Percentiles rank a stretch among this genome's conserved stretches.
phyloP scores from a whole-genome alignment of 2,113 vertebrate genomes.

The Phalacrocorax carbo region DNA sequence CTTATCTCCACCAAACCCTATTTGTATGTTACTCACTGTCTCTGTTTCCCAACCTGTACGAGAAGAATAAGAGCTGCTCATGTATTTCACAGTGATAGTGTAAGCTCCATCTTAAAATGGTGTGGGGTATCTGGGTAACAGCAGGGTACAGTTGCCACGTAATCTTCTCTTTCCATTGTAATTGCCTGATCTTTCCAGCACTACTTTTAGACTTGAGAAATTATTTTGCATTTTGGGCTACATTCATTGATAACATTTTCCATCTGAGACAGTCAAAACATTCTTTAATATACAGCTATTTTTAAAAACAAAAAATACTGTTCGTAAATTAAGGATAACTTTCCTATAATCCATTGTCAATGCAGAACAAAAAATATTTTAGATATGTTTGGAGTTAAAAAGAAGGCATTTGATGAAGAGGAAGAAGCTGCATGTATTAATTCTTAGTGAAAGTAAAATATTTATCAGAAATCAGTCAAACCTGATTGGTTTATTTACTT shows the following conservation, averaged over 20 bases:
- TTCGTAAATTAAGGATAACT: not conserved
- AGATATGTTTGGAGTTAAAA: not conserved
- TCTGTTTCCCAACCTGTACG: not conserved
- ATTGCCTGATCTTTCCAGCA: not conserved
- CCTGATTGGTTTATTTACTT: not conserved
- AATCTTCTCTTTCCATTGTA: not conserved
- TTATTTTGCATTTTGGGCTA: not conserved
- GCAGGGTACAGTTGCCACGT: not conserved
- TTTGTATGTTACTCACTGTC: not conserved
- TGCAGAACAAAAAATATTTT: not conserved
- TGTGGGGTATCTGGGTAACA: not conserved
- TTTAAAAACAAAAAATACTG: not conserved
- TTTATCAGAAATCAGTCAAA: not conserved
- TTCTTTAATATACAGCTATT: not conserved
- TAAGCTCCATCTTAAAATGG: not conserved
- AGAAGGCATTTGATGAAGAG: not conserved
- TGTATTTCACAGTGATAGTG: accelerated
- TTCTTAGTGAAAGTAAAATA: not conserved
- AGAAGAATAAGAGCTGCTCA: not conserved
- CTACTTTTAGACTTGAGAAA: not conserved
- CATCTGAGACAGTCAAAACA: not conserved
- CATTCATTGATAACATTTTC: not conserved
- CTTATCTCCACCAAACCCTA: not conserved
- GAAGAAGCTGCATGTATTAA: not conserved
- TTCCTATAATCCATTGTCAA: not conserved